Base-by-base conservation (phyloP, 2,888 invertebrate genomes). In the Eurois occulta region DNA sequence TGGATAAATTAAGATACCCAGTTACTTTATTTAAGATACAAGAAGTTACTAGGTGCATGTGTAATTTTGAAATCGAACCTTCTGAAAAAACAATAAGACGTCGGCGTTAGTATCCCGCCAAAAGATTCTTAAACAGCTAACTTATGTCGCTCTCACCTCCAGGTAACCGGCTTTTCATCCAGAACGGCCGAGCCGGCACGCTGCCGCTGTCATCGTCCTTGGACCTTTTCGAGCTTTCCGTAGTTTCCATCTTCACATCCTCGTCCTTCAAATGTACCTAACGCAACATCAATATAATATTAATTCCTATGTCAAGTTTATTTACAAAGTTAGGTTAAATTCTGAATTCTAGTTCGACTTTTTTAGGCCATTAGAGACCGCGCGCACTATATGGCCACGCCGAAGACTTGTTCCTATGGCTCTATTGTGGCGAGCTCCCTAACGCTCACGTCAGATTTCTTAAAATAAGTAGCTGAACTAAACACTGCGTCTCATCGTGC, bases 151-250 rank as follows among this genome's bases (percentile, higher is more conserved):
- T 75, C 88, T 84, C 60, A 96, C 96, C 93, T 86, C 96, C 96
- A 1, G 84, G 76, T 10, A 95, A 81, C 80, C 93, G 95, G 64
- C 89, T 86, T 89, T 94, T 96, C 95, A 96, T 96, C 96, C 96
- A 96, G 74, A 79, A 78, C 1, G 88, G 88, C 3, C 83, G 79
- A 10, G 83, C 71, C 0, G 92, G 24, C 92, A 13, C 86, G 32
- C 38, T 24, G 38, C 8, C n/a, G 6, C 58, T 75, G 24, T 70
- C 87, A 13, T 82, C 86, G 8, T 52, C 79, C n/a, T 60, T 73
- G 38, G 66, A 28, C 24, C 60, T 35, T 21, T 72, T 78, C 7
- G 71, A 67, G 4, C 68, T 72, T 1, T 74, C 77, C 5, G 70
- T 75, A 28, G n/a, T 24, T 1, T 28, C 58, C 77, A 78, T 78